Base-by-base conservation (phyloP, 2,888 invertebrate species). In the Prenolepis imparis region DNA sequence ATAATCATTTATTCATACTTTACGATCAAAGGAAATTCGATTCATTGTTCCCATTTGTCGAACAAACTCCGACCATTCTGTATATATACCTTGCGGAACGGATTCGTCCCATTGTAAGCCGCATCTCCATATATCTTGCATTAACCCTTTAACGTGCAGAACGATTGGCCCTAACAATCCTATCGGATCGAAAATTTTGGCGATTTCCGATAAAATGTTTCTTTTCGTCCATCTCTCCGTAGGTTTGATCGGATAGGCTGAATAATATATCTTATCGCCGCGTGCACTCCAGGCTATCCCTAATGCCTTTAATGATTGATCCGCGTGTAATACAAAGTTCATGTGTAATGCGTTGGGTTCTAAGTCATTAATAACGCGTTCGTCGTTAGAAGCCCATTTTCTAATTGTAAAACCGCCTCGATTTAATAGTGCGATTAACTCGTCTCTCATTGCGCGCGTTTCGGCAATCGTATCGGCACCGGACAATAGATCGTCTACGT, bases 361-460 rank as follows among this genome's bases (percentile, higher is more conserved):
- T 15, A 83, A 15, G 8, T 78, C 32, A 1, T 66, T 48, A 11
- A 72, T 24, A 0, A 41, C 8, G 0, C 63, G 8, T 2, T 59
- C 8, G 3, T 83, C 9, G 24, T 83, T 83, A 1, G 84, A 48
- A 5, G 84, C 74, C 74, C 84, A 84, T 61, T 84, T 67, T 9
- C 68, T 21, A 0, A 81, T 78, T n/a, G 59, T 21, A 18, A 84
- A 74, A 6, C 84, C 81, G 0, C 80, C 81, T 11, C 44, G 24
- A 18, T 66, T n/a, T 11, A 61, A 3, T 32, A 84, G 63, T 11
- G 21, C 15, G 9, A 55, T 73, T 9, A 84, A 21, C 9, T 84
- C 74, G 0, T 80, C 48, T 21, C 80, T 36, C 44, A 77, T 77
- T 36, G 21, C 24, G n/a, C 52, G 21, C 9, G 63, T 39, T 15